Conservation (phyloP, 2,113 vertebrate species). For the Leptobrachium leishanense region DNA sequence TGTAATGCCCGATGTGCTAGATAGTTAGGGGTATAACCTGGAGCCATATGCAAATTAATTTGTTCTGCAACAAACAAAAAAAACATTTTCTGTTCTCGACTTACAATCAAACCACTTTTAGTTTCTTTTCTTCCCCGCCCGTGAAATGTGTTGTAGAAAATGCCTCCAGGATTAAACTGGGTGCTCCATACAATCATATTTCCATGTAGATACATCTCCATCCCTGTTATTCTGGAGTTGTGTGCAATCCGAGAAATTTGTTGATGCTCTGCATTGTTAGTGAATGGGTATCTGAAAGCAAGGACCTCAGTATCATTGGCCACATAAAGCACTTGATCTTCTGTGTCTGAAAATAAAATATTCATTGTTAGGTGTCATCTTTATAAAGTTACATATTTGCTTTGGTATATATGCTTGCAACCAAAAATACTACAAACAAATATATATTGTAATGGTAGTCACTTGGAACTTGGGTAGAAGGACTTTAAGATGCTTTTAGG, state of each 20-base stretch:
- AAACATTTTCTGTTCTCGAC: constrained; percentile 54
- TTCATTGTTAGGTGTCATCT: not conserved
- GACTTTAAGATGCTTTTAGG: too few species aligned
- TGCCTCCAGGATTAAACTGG: constrained; percentile 96
- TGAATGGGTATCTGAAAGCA: constrained; percentile 98
- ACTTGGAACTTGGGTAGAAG: too few species aligned
- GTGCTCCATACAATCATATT: constrained; percentile 98
- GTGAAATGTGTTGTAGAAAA: constrained; percentile 90
- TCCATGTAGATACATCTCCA: constrained; percentile 92
- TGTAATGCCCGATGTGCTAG: too few species aligned
- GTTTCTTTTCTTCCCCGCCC: constrained; percentile 84
- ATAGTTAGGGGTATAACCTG: too few species aligned
- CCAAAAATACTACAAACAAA: too few species aligned
- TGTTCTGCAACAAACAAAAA: too few species aligned
- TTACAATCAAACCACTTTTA: constrained; percentile 90
- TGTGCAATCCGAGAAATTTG: constrained; percentile 93
- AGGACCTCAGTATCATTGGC: constrained; percentile 99
- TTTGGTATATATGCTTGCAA: too few species aligned
- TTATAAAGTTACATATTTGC: too few species aligned
- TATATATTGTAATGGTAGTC: too few species aligned
- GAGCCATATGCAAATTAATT: too few species aligned
- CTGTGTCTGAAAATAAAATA: constrained; percentile 80
- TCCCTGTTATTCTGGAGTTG: constrained; percentile 95
- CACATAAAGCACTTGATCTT: constrained; percentile 98
- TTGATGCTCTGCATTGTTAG: constrained; percentile 91